Evolutionary conservation across 2,113 vertebrate species (phyloP).

Genomic region (Pteronura brasiliensis): DNA sequence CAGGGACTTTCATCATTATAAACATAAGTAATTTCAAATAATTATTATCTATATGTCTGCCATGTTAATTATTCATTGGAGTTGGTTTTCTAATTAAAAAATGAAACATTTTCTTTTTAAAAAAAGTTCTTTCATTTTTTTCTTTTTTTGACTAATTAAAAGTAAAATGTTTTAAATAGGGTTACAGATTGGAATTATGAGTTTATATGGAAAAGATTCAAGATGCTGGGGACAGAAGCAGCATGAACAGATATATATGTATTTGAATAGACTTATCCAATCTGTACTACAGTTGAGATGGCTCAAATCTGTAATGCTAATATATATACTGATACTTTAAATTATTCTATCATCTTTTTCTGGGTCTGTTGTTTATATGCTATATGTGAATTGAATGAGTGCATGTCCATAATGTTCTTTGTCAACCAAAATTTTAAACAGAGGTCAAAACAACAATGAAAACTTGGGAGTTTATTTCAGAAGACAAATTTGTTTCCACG

Average conservation of each 20-base stretch:
- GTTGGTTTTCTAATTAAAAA: constrained; percentile 4
- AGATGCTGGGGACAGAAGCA: neutral
- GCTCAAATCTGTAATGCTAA: neutral
- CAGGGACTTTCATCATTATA: neutral
- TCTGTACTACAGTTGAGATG: neutral
- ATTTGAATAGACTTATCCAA: neutral
- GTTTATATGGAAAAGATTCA: neutral
- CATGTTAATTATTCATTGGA: neutral
- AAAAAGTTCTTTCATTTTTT: neutral
- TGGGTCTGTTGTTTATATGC: neutral
- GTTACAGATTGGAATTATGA: neutral
- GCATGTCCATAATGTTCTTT: neutral
- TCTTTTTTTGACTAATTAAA: neutral
- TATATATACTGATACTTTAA: no score
- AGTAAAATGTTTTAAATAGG: neutral
- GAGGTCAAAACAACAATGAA: neutral
- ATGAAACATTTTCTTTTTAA: neutral
- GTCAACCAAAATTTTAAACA: neutral
- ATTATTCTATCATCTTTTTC: neutral
- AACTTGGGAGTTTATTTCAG: neutral
- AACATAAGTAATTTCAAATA: constrained; percentile 49
- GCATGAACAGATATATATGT: neutral
- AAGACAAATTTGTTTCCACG: neutral
- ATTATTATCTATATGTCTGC: neutral
- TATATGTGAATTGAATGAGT: neutral